A percentile compares a stretch with the other conserved stretches of the same genome.
phyloP scores from a whole-genome alignment of 1,140 invertebrate genomes.

The Berghia stephanieae region DNA sequence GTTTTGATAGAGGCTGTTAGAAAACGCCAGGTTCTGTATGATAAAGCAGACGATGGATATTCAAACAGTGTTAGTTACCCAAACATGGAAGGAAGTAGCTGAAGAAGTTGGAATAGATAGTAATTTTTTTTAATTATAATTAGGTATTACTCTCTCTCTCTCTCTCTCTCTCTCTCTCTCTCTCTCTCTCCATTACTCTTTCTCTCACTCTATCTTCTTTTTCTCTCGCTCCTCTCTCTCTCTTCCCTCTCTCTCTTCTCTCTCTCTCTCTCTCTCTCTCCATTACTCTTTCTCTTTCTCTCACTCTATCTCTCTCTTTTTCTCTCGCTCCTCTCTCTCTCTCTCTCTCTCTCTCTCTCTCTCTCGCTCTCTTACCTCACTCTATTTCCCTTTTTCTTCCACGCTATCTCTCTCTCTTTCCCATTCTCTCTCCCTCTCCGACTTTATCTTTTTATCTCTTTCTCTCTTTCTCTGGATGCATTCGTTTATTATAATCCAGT shows the following conservation, averaged over 20 bases:
- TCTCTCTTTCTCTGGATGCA: neutral
- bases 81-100: no score
- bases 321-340: neutral
- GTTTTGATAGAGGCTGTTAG: neutral
- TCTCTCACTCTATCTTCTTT: conserved; percentile 13
- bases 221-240: neutral
- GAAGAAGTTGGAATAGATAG: neutral
- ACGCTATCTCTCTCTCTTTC: conserved; percentile 21
- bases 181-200: conserved; percentile 4
- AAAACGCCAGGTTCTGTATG: neutral
- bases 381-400: conserved; percentile 13
- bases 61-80: neutral
- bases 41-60: neutral
- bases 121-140: neutral
- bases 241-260: conserved; percentile 1
- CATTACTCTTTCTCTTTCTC: neutral
- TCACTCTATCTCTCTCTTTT: neutral
- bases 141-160: neutral
- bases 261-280: neutral
- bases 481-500: no score
- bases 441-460: neutral
- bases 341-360: neutral
- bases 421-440: conserved; percentile 14
- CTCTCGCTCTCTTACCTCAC: neutral
- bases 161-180: conserved; percentile 11